Base-by-base conservation (phyloP, 2,888 invertebrate species). In the Cataglyphis albicans region DNA sequence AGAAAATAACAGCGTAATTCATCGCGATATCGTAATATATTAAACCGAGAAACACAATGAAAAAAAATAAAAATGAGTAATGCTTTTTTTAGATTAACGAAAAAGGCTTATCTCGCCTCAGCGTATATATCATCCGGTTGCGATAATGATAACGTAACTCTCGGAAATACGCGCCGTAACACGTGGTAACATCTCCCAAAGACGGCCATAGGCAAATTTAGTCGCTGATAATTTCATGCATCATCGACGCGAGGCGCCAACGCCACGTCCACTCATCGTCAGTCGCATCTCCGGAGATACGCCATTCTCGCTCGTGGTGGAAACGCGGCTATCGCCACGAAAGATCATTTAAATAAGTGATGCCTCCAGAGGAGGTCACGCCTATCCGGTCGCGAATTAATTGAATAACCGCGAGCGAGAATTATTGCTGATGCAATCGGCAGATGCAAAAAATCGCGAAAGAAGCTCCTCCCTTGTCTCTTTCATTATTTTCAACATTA, bases 281-380 rank as follows among this genome's bases (percentile, higher is more conserved):
- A 25, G 64, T 48, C 64, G 68, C 68, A 63, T 76, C 75, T 75
- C 81, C 63, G 74, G 68, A 48, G 48, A 73, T 52, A 59, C 48
- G 59, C 68, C 57, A 74, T 74, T 68, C 74, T 10, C 55, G 63
- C n/a, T 65, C 63, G 81, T 55, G 57, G 7, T 68, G 52, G 65
- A 68, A 70, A 59, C 32, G 32, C 44, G 3, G 38, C 57, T 73
- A 82, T 84, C 84, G n/a, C 41, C 70, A 25, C 61, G 44, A 84
- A 82, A 72, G 72, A 82, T 82, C 76, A 82, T 84, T 82, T 82
- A 76, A 84, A 82, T 82, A 84, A 84, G 63, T 81, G 74, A 68
- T 75, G 38, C 52, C 44, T 84, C 74, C 74, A 57, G 55, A 61
- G 35, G 38, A 73, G 70, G 70, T 70, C 81, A 70, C 83, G 73